Evolutionary conservation across 2,113 vertebrate species (phyloP).

Genomic region (Rhynchomys soricoides): DNA sequence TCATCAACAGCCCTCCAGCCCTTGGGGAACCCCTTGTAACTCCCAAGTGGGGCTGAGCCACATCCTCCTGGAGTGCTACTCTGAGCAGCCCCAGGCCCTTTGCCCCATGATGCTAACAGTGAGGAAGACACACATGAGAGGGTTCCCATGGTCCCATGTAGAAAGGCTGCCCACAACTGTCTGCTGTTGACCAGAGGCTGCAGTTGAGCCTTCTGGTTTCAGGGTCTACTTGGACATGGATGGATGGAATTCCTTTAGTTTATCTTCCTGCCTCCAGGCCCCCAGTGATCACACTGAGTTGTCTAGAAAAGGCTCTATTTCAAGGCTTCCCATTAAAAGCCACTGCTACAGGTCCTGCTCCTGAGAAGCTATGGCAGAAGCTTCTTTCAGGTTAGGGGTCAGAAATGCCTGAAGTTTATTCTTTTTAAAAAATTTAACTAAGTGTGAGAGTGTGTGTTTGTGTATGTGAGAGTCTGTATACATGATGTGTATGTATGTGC

Average conservation of each 20-base stretch:
- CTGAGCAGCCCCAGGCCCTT: not conserved
- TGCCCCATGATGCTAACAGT: not conserved
- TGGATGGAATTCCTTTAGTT: not conserved
- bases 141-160: not conserved
- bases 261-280: not conserved
- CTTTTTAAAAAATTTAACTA: not conserved
- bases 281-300: not conserved
- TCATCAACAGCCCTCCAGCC: not conserved
- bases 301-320: not conserved
- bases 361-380: not conserved
- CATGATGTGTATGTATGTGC: not conserved
- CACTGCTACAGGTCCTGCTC: fast-evolving
- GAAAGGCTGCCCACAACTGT: not conserved
- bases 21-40: not conserved
- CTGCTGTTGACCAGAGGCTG: not conserved
- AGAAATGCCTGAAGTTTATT: not conserved
- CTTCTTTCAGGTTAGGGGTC: not conserved
- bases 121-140: not conserved
- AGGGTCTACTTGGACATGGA: not conserved
- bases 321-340: not conserved
- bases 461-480: not conserved
- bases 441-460: not conserved
- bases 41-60: not conserved
- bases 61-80: not conserved
- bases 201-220: not conserved